Conservation (phyloP, 2,113 vertebrate species). For the Sitta europaea region DNA sequence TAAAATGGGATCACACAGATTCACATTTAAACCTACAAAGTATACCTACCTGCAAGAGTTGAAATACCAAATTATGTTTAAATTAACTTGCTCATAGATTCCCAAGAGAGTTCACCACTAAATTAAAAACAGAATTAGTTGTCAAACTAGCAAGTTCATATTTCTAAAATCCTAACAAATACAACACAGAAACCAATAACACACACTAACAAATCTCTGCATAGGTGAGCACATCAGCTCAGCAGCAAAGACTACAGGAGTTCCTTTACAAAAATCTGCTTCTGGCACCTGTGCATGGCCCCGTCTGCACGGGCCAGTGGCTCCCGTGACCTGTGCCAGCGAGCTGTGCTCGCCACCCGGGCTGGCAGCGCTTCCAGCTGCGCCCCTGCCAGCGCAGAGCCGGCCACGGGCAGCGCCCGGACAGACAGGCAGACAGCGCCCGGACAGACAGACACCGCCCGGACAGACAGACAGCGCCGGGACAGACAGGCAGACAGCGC, state of each 20-base stretch:
- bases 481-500: too few species aligned
- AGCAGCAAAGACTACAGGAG: background rate
- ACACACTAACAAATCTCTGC: background rate
- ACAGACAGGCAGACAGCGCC: too few species aligned
- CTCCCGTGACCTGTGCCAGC: background rate
- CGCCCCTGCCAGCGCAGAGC: background rate
- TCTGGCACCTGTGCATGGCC: background rate
- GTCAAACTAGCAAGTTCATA: background rate
- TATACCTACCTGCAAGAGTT: background rate
- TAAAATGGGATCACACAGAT: background rate
- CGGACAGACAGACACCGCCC: too few species aligned
- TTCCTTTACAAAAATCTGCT: background rate
- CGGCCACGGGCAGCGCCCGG: background rate
- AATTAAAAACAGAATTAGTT: background rate
- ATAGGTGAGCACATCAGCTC: background rate
- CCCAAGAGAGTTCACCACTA: background rate
- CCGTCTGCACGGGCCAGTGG: rapidly evolving
- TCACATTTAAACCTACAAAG: background rate
- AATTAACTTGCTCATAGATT: background rate
- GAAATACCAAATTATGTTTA: background rate
- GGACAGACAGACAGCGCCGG: too few species aligned
- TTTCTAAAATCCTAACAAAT: background rate
- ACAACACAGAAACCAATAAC: background rate
- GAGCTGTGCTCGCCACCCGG: background rate
- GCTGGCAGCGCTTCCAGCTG: background rate